Conservation (phyloP, 2,113 vertebrate genomes). For the Lathamus discolor region DNA sequence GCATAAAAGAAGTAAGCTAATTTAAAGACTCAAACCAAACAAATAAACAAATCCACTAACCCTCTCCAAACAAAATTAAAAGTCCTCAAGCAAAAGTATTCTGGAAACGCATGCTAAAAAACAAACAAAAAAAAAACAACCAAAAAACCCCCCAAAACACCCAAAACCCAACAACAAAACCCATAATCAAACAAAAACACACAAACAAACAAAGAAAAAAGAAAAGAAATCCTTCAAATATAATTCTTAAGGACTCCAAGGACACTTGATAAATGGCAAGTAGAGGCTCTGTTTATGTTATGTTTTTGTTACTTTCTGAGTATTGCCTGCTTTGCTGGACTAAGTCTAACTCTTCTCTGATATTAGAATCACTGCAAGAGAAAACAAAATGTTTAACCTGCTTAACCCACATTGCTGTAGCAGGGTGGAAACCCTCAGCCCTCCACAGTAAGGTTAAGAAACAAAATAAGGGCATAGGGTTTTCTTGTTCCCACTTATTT, state of each 20-base stretch:
- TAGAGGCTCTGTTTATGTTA: neutral
- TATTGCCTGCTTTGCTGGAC: neutral
- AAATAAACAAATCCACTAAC: neutral
- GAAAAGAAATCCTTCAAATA: neutral
- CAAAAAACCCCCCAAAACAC: too few species aligned
- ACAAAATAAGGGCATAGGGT: neutral
- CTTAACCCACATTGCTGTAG: neutral
- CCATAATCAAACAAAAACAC: too few species aligned
- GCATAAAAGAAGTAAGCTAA: neutral
- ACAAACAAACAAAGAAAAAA: too few species aligned
- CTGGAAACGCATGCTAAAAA: neutral
- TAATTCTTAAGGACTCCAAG: neutral
- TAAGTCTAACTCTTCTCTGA: neutral
- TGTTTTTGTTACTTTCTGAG: neutral
- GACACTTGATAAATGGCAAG: neutral
- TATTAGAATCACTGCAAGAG: neutral
- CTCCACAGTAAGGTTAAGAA: neutral
- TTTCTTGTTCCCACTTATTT: neutral
- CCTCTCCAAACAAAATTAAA: rapidly evolving
- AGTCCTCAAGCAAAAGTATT: neutral
- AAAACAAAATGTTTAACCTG: neutral
- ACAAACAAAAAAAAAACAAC: too few species aligned
- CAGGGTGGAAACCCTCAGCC: rapidly evolving
- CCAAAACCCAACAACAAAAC: neutral
- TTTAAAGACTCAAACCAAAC: neutral